Evolutionary conservation across 2,113 vertebrate genomes (phyloP).

Genomic region (Mustelus asterias): DNA sequence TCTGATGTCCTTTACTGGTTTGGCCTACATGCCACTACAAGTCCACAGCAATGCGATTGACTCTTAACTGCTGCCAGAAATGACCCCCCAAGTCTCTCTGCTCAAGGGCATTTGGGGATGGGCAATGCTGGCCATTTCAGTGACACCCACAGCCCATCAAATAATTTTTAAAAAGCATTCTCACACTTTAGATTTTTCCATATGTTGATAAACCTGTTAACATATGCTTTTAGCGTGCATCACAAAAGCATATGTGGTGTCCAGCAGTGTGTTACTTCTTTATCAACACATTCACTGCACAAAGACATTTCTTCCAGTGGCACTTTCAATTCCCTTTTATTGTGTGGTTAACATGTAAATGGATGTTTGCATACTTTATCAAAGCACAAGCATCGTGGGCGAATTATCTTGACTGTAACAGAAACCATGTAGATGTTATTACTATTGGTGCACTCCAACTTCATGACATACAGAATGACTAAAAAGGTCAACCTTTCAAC

Average conservation of each 20-base stretch:
- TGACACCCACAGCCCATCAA: too few relatives aligned
- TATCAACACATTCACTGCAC: not conserved
- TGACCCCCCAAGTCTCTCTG: too few relatives aligned
- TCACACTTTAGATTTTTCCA: not conserved
- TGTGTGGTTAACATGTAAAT: not conserved
- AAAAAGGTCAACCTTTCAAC: not conserved
- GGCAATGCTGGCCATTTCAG: too few relatives aligned
- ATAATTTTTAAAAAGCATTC: not conserved
- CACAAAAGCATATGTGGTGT: not conserved
- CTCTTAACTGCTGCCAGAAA: too few relatives aligned
- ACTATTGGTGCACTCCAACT: not conserved
- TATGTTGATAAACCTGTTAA: not conserved
- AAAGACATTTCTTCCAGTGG: not conserved
- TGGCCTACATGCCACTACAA: too few relatives aligned
- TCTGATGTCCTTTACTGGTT: too few relatives aligned
- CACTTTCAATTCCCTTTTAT: not conserved
- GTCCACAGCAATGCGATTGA: too few relatives aligned
- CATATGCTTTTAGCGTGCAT: not conserved
- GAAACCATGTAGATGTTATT: not conserved
- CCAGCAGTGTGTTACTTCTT: not conserved
- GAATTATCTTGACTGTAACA: not conserved
- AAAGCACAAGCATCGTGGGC: not conserved
- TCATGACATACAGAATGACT: not conserved
- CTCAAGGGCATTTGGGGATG: too few relatives aligned
- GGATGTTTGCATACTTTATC: not conserved